Evolutionary conservation across 2,797 vertebrate species (phyloP).

Genomic region (Anguilla marmorata): DNA sequence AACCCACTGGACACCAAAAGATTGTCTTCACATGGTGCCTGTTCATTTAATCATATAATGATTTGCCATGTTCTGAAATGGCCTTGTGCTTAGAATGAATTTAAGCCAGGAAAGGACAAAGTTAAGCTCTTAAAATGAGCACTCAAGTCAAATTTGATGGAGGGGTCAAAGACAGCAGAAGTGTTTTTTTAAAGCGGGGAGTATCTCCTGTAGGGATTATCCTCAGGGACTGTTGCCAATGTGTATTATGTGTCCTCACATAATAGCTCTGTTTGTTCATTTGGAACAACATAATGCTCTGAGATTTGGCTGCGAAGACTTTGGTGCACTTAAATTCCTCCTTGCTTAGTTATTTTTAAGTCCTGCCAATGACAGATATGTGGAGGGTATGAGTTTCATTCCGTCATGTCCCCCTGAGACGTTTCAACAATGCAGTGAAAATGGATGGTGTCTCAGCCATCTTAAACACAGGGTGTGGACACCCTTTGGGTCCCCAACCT

Average conservation of each 20-base stretch:
- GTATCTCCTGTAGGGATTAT: neutral
- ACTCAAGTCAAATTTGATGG: neutral
- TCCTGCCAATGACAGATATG: neutral
- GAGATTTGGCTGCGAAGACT: neutral
- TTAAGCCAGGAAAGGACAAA: neutral
- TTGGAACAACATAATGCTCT: neutral
- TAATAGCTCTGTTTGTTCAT: neutral
- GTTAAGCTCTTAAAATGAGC: neutral
- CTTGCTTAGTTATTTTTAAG: neutral
- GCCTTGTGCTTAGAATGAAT: neutral
- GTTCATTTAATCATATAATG: neutral
- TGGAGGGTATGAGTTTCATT: neutral
- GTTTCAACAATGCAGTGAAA: neutral
- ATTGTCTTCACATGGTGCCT: neutral
- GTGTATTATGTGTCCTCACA: neutral
- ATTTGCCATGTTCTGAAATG: neutral
- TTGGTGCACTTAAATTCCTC: neutral
- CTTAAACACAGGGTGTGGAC: constrained; percentile 14
- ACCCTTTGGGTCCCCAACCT: neutral
- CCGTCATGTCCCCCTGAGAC: neutral
- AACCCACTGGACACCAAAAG: neutral
- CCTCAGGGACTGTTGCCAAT: neutral
- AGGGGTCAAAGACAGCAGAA: neutral
- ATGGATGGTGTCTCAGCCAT: neutral
- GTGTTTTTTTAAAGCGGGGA: neutral